Base-by-base conservation (phyloP, 2,113 vertebrate species). In the Heterotis niloticus region DNA sequence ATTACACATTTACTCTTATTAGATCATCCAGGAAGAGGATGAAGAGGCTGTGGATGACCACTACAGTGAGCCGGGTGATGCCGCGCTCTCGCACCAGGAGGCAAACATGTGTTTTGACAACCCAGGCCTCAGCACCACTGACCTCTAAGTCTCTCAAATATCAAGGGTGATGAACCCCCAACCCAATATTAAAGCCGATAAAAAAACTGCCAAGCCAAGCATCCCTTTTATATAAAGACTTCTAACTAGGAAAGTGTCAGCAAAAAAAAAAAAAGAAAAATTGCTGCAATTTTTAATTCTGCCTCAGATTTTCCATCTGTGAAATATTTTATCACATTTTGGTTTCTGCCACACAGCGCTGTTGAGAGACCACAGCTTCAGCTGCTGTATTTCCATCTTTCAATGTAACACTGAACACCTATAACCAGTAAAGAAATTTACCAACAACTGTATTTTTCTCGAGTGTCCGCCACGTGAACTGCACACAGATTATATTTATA, bases 41-140 rank as follows among this genome's bases (percentile, higher is more conserved):
- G 88, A 90, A 65, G 81, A 86, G 1, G 26, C 73, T 0, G 28
- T 5, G 0, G 60, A 65, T 13, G 34, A 65, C 10, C 26, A 29
- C 54, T 86, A 90, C 78, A 68, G 71, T 0, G 95, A 96, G 80
- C 90, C 88, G 1, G 85, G 96, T 85, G 87, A 79, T 0, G 85
- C 82, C 0, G 94, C 94, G 7, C 87, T 98, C 64, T 88, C 90
- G 1, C 86, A 82, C 28, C 76, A 84, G 11, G 69, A 64, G n/a
- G 86, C 56, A 0, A 77, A 82, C 62, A 29, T 0, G 17, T 24
- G 29, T 0, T 91, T 89, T 72, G 65, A 2, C 76, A 97, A 95
- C 82, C 82, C 52, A 0, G 59, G 79, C 34, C 89, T 95, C 80
- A 86, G 86, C 85, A 94, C 93, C 75, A 96, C 92, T 0, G 94